A percentile compares a stretch with the other conserved stretches of the same genome.
These are phyloP conservation scores for Raphicerus campestris DNA, from an alignment of 2,113 vertebrate species.

Conservation along the genomic window DNA sequence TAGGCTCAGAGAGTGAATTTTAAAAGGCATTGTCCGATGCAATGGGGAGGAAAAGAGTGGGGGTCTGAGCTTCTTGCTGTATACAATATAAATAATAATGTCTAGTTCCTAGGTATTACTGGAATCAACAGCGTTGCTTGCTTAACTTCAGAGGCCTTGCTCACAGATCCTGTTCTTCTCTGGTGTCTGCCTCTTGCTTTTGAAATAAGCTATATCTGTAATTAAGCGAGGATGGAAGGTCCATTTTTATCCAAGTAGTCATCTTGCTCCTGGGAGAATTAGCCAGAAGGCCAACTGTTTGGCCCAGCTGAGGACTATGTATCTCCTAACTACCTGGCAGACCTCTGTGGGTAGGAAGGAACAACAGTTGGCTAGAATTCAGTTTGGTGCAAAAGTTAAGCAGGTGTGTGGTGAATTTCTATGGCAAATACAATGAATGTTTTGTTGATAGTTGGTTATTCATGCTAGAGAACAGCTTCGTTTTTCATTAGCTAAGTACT, in stretches of 20 bases:
- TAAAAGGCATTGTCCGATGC: neutral
- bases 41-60: rapidly evolving
- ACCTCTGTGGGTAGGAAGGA: neutral
- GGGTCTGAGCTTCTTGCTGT: neutral
- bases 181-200: constrained; percentile 3
- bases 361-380: neutral
- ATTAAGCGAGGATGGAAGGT: neutral
- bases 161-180: neutral
- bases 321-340: neutral
- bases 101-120: neutral
- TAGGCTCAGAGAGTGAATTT: neutral
- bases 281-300: constrained; percentile 43
- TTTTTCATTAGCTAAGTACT: neutral
- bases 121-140: neutral
- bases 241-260: constrained; percentile 39
- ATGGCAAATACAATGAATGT: neutral
- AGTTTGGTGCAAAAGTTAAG: neutral
- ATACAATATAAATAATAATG: neutral
- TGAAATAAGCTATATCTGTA: neutral
- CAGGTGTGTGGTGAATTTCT: constrained; percentile 22
- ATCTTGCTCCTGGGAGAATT: constrained; percentile 40
- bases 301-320: neutral
- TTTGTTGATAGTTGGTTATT: neutral
- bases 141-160: neutral
- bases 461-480: neutral